A percentile compares a stretch with the other conserved stretches of the same genome.
Conservation (phyloP, 1,140 invertebrate species). For the Spodoptera frugiperda region DNA sequence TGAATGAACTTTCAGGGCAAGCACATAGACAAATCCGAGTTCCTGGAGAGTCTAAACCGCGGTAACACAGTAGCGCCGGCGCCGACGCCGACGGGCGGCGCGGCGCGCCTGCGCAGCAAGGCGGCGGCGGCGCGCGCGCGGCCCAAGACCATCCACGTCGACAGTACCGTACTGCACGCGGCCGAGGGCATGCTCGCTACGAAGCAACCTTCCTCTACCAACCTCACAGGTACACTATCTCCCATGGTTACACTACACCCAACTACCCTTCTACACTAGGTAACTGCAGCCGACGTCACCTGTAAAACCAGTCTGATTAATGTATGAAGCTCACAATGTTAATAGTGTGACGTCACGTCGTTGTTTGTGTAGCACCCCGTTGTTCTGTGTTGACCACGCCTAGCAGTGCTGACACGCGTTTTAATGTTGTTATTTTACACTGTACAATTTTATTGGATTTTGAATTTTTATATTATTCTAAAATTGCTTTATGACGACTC, state of each 20-base stretch:
- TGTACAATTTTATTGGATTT: not conserved
- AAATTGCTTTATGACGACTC: too few species aligned
- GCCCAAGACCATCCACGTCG: slow-evolving; percentile 95
- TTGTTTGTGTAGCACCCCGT: slow-evolving; percentile 1
- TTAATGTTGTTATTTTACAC: not conserved
- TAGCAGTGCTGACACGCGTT: slow-evolving; percentile 18
- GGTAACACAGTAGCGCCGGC: slow-evolving; percentile 39
- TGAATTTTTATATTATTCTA: too few species aligned
- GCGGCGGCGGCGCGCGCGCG: slow-evolving; percentile 87
- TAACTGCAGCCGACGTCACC: too few species aligned
- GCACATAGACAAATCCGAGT: slow-evolving; percentile 90
- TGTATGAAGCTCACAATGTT: not conserved
- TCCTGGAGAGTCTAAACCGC: slow-evolving; percentile 88
- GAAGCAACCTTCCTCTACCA: slow-evolving; percentile 93
- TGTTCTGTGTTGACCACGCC: slow-evolving; percentile 9
- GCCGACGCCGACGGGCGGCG: slow-evolving; percentile 61
- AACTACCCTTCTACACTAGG: not conserved
- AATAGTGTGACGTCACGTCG: slow-evolving; percentile 4
- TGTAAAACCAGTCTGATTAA: not conserved
- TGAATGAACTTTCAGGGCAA: slow-evolving; percentile 87
- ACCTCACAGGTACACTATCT: slow-evolving; percentile 91
- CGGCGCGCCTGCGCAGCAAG: slow-evolving; percentile 64
- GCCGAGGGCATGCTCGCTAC: slow-evolving; percentile 91
- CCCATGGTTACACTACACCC: not conserved
- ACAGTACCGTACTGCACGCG: slow-evolving; percentile 91